Evolutionary conservation across 1,140 invertebrate species (phyloP), one percentile per base, ranked within the genome.

Genomic region (Drosophila pseudoobscura): DNA sequence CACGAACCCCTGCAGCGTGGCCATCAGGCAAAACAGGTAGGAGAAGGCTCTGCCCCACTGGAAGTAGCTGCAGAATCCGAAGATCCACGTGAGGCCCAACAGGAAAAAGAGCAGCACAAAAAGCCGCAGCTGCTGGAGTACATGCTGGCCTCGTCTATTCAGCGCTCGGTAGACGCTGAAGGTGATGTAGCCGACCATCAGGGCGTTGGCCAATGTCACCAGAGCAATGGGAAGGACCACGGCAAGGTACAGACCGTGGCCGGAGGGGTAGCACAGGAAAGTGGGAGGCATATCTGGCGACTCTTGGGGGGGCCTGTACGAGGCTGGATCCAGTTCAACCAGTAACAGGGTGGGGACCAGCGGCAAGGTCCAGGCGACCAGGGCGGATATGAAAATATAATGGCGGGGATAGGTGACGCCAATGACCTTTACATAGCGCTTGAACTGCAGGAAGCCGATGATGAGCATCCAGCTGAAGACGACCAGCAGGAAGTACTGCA

Each of bases 401-500:
- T 93, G 92, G 3, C 89, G 89, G 6, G 93, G 93, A 26, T 93
- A 91, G 22, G 87, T 80, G 2, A 92, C 92, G 4, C 94, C 94
- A 9, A 95, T 89, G 3, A 95, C 93, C 47, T 92, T 89, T 0
- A 95, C 94, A 73, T 94, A 95, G 58, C 94, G 91, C 58, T 94
- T 92, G 80, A 94, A 95, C 88, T 95, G 94, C 52, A 95, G 87
- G 50, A 93, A 80, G 3, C 94, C 94, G 4, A 94, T 94, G n/a
- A 95, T 93, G 8, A 95, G 75, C 94, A 95, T 95, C 94, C 94
- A 95, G 77, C 93, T 93, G 75, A 95, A 95, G 69, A 94, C 93
- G 2, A 94, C 92, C 29, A 95, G 72, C 35, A 95, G 92, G 6
- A 93, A 92, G 79, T 95, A 95, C 71, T 95, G 94, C 47, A 95